Evolutionary conservation across 2,888 invertebrate genomes (phyloP).

Genomic region (Amblyteles armatorius): DNA sequence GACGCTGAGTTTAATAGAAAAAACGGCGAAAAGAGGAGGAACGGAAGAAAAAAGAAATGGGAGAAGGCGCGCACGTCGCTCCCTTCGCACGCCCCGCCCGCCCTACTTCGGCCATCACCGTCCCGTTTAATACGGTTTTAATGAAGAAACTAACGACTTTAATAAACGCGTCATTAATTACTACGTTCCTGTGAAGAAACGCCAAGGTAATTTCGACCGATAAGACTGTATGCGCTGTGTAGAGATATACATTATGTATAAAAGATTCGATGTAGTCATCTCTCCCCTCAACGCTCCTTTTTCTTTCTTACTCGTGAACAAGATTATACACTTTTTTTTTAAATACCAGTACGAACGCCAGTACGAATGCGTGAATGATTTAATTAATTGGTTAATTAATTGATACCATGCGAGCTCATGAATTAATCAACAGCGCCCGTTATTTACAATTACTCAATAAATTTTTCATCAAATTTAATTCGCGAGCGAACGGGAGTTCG

Average conservation of each 20-base stretch:
- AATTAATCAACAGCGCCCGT: no score
- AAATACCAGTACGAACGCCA: no score
- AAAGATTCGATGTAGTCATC: conserved; percentile 45
- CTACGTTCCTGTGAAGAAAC: conserved; percentile 64
- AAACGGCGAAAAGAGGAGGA: conserved; percentile 6
- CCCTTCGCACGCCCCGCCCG: conserved; percentile 5
- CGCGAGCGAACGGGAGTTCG: no score
- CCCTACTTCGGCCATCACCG: conserved; percentile 20
- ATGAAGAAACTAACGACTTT: conserved; percentile 75
- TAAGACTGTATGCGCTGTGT: conserved; percentile 50
- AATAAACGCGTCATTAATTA: conserved; percentile 78
- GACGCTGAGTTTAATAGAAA: conserved; percentile 53
- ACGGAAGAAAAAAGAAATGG: conserved; percentile 3
- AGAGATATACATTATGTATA: conserved; percentile 71
- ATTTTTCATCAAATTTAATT: no score
- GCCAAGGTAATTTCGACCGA: conserved; percentile 67
- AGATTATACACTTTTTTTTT: conserved; percentile 8
- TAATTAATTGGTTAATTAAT: no score
- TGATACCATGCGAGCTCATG: no score
- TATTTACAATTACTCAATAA: no score
- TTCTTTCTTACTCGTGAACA: not conserved
- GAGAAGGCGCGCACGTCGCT: conserved; percentile 29
- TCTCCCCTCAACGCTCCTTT: not conserved
- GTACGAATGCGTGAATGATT: no score
- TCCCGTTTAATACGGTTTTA: conserved; percentile 68